Evolutionary conservation across 2,797 vertebrate genomes (phyloP).

Genomic region (Tiaroga cobitis): DNA sequence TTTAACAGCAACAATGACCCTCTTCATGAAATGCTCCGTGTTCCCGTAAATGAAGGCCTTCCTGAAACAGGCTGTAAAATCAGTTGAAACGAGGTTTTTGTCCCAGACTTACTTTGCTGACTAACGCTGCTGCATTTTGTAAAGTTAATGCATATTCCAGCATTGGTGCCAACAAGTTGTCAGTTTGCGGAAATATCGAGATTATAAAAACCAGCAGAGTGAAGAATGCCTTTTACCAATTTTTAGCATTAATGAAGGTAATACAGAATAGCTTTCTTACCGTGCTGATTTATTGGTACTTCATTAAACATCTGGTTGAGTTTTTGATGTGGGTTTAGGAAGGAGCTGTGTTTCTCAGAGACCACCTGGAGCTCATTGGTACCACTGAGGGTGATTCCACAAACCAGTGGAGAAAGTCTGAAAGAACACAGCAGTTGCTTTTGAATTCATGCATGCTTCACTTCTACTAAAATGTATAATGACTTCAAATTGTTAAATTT

Average conservation of each 20-base stretch:
- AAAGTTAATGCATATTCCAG: conserved; percentile 42
- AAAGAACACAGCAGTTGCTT: conserved; percentile 50
- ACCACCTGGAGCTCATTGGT: conserved; percentile 48
- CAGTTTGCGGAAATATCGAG: neutral
- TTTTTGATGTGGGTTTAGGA: conserved; percentile 67
- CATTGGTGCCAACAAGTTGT: conserved; percentile 34
- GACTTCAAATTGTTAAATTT: neutral
- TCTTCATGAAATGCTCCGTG: conserved; percentile 39
- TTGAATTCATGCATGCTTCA: conserved; percentile 4
- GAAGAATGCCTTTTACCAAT: neutral
- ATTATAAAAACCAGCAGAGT: conserved; percentile 1
- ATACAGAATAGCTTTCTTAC: conserved; percentile 52
- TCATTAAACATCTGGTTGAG: conserved; percentile 67
- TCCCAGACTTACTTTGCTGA: conserved; percentile 35
- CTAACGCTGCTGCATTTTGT: conserved; percentile 17
- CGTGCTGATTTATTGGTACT: conserved; percentile 68
- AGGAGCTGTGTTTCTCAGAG: conserved; percentile 55
- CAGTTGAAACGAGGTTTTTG: conserved; percentile 31
- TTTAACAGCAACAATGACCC: conserved; percentile 38
- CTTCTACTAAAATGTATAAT: neutral
- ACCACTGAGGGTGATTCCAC: conserved; percentile 59
- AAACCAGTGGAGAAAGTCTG: conserved; percentile 62
- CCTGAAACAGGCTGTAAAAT: conserved; percentile 50
- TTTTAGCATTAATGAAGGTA: conserved; percentile 3
- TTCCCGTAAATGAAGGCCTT: conserved; percentile 45